phyloP scores from a whole-genome alignment of 2,888 invertebrate species.

The Incurvaria masculella region DNA sequence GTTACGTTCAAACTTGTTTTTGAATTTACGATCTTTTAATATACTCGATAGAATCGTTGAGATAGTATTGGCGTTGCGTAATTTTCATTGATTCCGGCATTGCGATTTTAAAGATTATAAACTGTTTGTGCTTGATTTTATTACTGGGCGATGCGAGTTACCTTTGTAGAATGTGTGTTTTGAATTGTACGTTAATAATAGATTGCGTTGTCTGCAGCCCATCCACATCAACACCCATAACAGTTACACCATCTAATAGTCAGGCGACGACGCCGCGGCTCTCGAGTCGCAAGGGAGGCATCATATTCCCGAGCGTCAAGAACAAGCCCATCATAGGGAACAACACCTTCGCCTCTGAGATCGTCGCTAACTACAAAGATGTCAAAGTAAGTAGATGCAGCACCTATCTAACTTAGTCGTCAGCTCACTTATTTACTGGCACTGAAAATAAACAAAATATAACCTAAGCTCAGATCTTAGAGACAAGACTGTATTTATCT shows the following conservation, averaged over 20 bases:
- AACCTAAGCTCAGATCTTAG: no score
- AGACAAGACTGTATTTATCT: no score
- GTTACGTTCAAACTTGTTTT: constrained; percentile 21
- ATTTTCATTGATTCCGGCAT: not conserved
- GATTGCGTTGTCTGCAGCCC: constrained; percentile 34
- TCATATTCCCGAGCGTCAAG: constrained; percentile 89
- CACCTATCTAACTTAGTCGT: not conserved
- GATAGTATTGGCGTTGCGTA: not conserved
- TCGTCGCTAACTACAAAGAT: constrained; percentile 73
- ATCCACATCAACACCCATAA: constrained; percentile 32
- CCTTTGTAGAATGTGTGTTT: constrained; percentile 22
- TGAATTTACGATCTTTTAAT: not conserved
- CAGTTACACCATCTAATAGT: constrained; percentile 33
- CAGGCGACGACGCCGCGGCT: constrained; percentile 46
- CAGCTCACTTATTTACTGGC: not conserved
- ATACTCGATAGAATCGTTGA: not conserved
- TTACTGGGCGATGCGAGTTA: constrained; percentile 15
- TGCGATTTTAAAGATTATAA: not conserved
- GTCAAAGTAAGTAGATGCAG: constrained; percentile 66
- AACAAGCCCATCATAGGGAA: constrained; percentile 85
- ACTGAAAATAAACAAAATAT: no score
- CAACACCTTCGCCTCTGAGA: constrained; percentile 77
- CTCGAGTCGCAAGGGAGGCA: constrained; percentile 67
- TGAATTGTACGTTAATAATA: constrained; percentile 13
- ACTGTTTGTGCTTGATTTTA: not conserved